Evolutionary conservation across 2,888 invertebrate species (phyloP).

Genomic region (Nomada ruficornis): DNA sequence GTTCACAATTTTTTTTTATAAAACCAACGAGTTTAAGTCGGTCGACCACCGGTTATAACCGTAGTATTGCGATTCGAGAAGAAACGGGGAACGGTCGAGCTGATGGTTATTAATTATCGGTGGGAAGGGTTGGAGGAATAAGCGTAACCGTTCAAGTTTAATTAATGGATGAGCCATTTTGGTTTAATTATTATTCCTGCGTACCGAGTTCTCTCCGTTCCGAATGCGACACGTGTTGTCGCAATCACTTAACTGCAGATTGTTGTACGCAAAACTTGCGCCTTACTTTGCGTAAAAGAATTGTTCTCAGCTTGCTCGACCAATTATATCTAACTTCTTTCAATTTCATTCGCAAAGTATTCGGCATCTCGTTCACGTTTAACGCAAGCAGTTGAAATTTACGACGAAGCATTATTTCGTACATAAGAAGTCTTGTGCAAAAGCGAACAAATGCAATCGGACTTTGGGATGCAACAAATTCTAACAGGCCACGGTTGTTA

Average conservation of each 20-base stretch:
- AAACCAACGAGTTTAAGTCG: slow-evolving; percentile 2
- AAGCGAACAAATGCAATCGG: not conserved
- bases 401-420: not conserved
- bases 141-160: slow-evolving; percentile 67
- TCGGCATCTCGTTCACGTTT: not conserved
- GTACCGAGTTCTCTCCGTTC: slow-evolving; percentile 41
- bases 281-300: slow-evolving; percentile 17
- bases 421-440: not conserved
- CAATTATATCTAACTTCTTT: not conserved
- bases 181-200: slow-evolving; percentile 67
- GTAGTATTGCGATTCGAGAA: slow-evolving; percentile 49
- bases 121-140: slow-evolving; percentile 50
- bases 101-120: slow-evolving; percentile 67
- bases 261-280: slow-evolving; percentile 27
- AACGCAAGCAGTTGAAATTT: not conserved
- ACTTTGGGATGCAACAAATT: not conserved
- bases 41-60: slow-evolving; percentile 42
- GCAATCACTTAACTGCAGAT: slow-evolving; percentile 54
- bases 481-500: not conserved
- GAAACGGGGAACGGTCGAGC: slow-evolving; percentile 46
- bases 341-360: not conserved
- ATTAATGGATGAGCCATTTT: slow-evolving; percentile 67
- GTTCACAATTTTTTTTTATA: not conserved
- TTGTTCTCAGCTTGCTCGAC: not conserved
- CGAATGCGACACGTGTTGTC: slow-evolving; percentile 25